Base-by-base conservation (phyloP, 1,140 invertebrate genomes). In the Forficula auricularia region DNA sequence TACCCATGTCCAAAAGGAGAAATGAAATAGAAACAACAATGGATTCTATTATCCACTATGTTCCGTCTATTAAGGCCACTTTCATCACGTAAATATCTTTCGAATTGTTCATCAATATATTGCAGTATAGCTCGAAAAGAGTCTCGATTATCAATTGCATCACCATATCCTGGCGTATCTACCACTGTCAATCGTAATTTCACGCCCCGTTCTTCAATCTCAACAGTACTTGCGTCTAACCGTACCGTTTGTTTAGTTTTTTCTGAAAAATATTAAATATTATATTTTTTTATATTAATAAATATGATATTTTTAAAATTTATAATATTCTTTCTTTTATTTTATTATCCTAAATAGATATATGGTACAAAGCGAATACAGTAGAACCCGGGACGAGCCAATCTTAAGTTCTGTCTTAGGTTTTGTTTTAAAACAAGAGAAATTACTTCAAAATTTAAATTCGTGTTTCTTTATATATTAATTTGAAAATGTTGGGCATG, bases 21-120 rank as follows among this genome's bases (percentile, higher is more conserved):
- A 57, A 99, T 97, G 62, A 99, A 99, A 65, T 98, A 99, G 54
- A 99, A 89, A 66, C 94, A 98, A 62, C 87, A 92, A 59, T 94
- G 88, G 57, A 94, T 85, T 59, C 88, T 73, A 62, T 87, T 90
- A 55, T 94, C 89, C 34, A 89, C 78, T 50, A 90, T 91, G 54
- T 91, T 88, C 49, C 86, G 75, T 36, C 87, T 71, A 61, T 92
- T 91, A 10, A 92, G 67, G 6, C 89, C 88, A 56, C 82, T 88
- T 62, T 92, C 88, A 55, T 91, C 86, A 37, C 82, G 72, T 18
- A 92, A 63, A 60, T 88, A 94, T 46, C 83, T 74, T 63, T 91
- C 86, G 64, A 90, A 92, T 57, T 92, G 87, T 54, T 91, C 86
- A 61, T 92, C 87, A 49, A 92, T 92, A 54, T 92, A 92, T 56